phyloP scores from a whole-genome alignment of 2,888 invertebrate genomes.

The Rhagonycha fulva region DNA sequence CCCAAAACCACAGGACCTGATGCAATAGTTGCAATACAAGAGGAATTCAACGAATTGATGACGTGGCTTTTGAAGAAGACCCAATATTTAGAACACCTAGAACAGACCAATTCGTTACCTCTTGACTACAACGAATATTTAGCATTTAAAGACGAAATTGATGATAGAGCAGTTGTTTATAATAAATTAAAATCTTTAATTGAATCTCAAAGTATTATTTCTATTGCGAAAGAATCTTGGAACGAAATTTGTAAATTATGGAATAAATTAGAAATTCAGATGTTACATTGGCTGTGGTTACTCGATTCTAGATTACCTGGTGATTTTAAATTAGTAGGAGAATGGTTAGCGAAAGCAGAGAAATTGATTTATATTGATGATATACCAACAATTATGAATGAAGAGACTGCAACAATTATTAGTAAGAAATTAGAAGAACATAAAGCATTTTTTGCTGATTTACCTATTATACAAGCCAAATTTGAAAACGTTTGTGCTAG shows the following conservation, averaged over 20 bases:
- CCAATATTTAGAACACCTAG: constrained; percentile 75
- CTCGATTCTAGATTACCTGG: constrained; percentile 85
- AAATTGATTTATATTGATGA: constrained; percentile 79
- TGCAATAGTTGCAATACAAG: constrained; percentile 77
- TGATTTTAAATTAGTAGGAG: constrained; percentile 82
- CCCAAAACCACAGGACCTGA: constrained; percentile 76
- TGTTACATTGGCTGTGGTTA: constrained; percentile 87
- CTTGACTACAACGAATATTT: constrained; percentile 82
- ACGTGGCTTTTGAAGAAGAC: constrained; percentile 83
- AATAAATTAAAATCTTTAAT: constrained; percentile 79
- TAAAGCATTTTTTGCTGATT: constrained; percentile 84
- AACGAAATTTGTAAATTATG: constrained; percentile 78
- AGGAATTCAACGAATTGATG: constrained; percentile 79
- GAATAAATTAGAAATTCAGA: constrained; percentile 77
- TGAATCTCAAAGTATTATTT: constrained; percentile 79
- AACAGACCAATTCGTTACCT: constrained; percentile 74
- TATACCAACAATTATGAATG: constrained; percentile 82
- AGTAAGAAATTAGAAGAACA: constrained; percentile 89
- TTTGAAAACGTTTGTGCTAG: constrained; percentile 76
- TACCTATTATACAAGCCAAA: constrained; percentile 76
- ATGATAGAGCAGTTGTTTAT: constrained; percentile 72
- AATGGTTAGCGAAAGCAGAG: constrained; percentile 90
- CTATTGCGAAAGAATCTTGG: constrained; percentile 87
- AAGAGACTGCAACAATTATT: constrained; percentile 85
- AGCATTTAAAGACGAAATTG: constrained; percentile 76